Base-by-base conservation (phyloP, 2,888 invertebrate genomes). In the Hypsopygia costalis region DNA sequence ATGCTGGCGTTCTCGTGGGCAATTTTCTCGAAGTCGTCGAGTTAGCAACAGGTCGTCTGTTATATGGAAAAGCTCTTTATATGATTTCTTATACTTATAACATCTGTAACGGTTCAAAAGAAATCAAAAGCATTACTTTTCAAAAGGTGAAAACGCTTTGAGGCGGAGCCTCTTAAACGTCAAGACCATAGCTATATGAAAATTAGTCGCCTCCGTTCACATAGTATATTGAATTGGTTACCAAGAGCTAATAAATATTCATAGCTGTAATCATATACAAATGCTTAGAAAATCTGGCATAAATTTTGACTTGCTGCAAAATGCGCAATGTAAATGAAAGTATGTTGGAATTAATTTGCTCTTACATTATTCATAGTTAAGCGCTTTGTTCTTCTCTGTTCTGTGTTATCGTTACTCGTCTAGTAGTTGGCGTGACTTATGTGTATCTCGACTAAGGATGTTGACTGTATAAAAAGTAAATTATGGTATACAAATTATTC, bases 41-140 rank as follows among this genome's bases (percentile, higher is more conserved):
- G 60, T 58, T 75, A 78, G 81, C 82, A 85, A 85, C 83, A 79
- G 79, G 81, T 83, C 62, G 51, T 41, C 52, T 54, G 43, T 56
- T 65, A 56, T 54, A 59, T 59, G 56, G 47, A 50, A 64, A 69
- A 73, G 66, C 66, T 69, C 60, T 69, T 71, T 68, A 69, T 69
- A 62, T 55, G 55, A 69, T 71, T 69, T 71, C 55, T 59, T 69
- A 62, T 62, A 51, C 61, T 62, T 56, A 62, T 47, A 58, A 52
- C 51, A 52, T 59, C 49, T 56, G 45, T 44, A 52, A 52, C 49
- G 44, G 52, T 58, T 68, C 58, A 59, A 63, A 65, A 62, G 57
- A 62, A 65, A 56, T 67, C 60, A 62, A 59, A 60, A 53, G 58
- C 55, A 61, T 60, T 62, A 55, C 53, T 56, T 61, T 62, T 61